Evolutionary conservation across 2,797 vertebrate genomes (phyloP).

Genomic region (Naso thynnoides): DNA sequence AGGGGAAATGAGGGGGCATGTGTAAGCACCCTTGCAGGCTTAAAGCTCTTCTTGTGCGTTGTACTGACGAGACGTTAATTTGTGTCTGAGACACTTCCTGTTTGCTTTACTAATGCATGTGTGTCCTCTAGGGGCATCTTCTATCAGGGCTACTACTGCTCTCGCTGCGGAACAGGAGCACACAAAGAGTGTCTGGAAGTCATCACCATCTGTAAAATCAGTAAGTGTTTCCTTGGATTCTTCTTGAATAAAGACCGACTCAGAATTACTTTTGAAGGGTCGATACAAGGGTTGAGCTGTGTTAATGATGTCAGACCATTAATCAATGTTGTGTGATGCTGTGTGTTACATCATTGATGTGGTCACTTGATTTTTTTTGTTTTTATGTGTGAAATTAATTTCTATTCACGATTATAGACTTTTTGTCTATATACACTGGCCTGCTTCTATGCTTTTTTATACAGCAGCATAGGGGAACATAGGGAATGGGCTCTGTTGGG

Average conservation of each 20-base stretch:
- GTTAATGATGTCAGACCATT: not conserved
- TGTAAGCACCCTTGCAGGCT: conserved; percentile 14
- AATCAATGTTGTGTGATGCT: not conserved
- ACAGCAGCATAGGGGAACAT: not conserved
- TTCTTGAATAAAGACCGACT: not conserved
- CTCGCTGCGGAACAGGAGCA: conserved; percentile 93
- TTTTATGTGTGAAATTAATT: conserved; percentile 5
- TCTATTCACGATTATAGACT: not conserved
- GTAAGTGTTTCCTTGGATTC: conserved; percentile 84
- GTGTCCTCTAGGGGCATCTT: conserved; percentile 91
- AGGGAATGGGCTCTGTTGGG: not conserved
- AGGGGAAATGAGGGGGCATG: conserved; percentile 36
- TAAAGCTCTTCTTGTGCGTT: conserved; percentile 40
- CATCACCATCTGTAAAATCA: conserved; percentile 95
- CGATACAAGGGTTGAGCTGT: not conserved
- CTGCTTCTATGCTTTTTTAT: not conserved
- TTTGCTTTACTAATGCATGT: conserved; percentile 53
- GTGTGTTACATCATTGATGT: not conserved
- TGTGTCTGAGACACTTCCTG: conserved; percentile 70
- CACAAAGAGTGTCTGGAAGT: conserved; percentile 98
- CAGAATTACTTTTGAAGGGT: not conserved
- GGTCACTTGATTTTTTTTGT: not conserved
- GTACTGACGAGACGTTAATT: conserved; percentile 53
- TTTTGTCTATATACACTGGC: not conserved
- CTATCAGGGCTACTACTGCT: conserved; percentile 97